Evolutionary conservation across 2,113 vertebrate species (phyloP).

Genomic region (Opisthocomus hoazin): DNA sequence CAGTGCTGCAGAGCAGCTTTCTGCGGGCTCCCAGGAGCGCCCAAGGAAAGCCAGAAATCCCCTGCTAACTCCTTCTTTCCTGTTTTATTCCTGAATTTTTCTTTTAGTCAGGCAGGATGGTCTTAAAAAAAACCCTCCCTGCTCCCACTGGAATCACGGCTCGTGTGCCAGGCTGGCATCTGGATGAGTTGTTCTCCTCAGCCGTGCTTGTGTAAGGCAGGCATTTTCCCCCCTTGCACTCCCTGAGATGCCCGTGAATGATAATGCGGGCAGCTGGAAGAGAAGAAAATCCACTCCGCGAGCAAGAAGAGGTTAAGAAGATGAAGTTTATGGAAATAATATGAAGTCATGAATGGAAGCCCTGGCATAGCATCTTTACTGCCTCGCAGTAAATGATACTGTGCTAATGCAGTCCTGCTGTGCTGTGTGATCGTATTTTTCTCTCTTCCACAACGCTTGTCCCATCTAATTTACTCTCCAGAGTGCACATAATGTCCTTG

Average conservation of each 20-base stretch:
- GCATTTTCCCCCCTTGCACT: background rate
- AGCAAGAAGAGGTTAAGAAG: background rate
- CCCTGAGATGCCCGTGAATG: background rate
- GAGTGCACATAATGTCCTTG: background rate
- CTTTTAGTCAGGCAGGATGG: background rate
- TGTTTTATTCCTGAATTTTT: background rate
- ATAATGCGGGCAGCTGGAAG: background rate
- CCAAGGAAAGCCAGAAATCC: background rate
- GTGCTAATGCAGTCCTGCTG: background rate
- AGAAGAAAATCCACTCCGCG: fast-evolving
- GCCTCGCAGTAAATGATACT: background rate
- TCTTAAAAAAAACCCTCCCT: background rate
- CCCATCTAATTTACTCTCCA: background rate
- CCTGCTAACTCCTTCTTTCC: background rate
- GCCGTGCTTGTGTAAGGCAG: fast-evolving
- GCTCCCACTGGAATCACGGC: background rate
- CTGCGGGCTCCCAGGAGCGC: background rate
- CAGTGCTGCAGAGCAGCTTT: background rate
- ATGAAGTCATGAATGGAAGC: background rate
- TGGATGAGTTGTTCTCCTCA: background rate
- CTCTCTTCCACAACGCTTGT: background rate
- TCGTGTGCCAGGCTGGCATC: background rate
- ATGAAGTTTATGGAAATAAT: background rate
- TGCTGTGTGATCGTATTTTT: fast-evolving
- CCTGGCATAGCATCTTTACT: background rate